phyloP scores from a whole-genome alignment of 1,140 invertebrate species.

The Neodiprion virginianus region DNA sequence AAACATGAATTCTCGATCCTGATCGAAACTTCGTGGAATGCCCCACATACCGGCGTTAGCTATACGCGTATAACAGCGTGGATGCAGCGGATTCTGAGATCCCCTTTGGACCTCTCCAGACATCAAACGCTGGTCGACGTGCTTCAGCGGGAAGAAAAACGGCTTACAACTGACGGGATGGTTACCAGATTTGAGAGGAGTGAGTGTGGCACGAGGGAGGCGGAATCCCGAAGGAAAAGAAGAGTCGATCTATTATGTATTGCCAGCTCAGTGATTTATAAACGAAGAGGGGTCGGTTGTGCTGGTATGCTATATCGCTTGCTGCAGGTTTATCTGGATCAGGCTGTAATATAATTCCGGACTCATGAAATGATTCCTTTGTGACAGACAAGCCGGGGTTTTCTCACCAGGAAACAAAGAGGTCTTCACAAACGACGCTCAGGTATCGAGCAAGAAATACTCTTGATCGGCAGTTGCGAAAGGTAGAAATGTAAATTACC shows the following conservation, averaged over 20 bases:
- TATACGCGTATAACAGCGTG: not conserved
- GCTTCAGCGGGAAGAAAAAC: not conserved
- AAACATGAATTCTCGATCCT: too few species aligned
- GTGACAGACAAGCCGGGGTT: not conserved
- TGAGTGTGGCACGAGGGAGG: not conserved
- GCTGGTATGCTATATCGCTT: not conserved
- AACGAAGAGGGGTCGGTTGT: not conserved
- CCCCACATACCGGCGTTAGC: too few species aligned
- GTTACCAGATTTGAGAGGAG: constrained; percentile 5
- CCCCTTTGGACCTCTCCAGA: not conserved
- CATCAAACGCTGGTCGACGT: not conserved
- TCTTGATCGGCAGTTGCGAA: not conserved
- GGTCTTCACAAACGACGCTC: not conserved
- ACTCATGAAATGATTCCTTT: not conserved
- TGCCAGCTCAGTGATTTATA: constrained; percentile 4
- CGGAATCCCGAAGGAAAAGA: not conserved
- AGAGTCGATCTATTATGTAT: constrained; percentile 3
- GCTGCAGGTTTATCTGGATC: not conserved
- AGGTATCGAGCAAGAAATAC: not conserved
- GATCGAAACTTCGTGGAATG: too few species aligned
- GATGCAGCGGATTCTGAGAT: not conserved
- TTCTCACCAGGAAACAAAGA: not conserved
- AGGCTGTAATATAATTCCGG: not conserved
- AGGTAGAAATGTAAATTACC: too few species aligned
- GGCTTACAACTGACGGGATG: not conserved